Conservation (phyloP, 2,113 vertebrate species). For the Charadrius vociferus region DNA sequence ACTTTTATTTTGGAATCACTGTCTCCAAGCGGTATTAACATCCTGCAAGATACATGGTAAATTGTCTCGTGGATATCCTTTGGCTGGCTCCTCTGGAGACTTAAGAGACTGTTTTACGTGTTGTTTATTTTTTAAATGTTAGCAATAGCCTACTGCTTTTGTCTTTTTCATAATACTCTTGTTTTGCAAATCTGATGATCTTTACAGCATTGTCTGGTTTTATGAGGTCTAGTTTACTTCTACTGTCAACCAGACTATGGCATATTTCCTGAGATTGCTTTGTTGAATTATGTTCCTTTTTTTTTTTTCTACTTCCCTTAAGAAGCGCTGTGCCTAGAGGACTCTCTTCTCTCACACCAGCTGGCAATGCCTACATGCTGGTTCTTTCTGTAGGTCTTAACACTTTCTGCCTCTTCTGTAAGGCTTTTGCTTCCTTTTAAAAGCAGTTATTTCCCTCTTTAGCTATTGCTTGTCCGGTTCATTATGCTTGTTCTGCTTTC, state of each 20-base stretch:
- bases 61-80: neutral
- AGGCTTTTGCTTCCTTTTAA: neutral
- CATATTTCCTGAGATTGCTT: slow-evolving; percentile 24
- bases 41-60: neutral
- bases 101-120: neutral
- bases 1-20: neutral
- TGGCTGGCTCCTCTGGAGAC: slow-evolving; percentile 19
- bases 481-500: neutral
- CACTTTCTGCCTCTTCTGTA: neutral
- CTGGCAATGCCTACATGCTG: neutral
- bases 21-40: slow-evolving; percentile 18
- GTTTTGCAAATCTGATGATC: slow-evolving; percentile 13
- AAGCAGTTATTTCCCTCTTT: neutral
- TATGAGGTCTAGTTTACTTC: slow-evolving; percentile 47
- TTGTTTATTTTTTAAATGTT: slow-evolving; percentile 42
- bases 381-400: neutral
- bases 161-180: slow-evolving; percentile 17
- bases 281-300: neutral
- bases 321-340: neutral
- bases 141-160: slow-evolving; percentile 36
- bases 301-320: slow-evolving; percentile 5
- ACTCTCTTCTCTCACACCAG: neutral
- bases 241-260: slow-evolving; percentile 31
- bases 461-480: neutral
- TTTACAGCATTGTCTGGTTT: slow-evolving; percentile 36